These are phyloP conservation scores for Drosophila infuscata DNA, from an alignment of 2,888 invertebrate genomes.

Conservation along the genomic window DNA sequence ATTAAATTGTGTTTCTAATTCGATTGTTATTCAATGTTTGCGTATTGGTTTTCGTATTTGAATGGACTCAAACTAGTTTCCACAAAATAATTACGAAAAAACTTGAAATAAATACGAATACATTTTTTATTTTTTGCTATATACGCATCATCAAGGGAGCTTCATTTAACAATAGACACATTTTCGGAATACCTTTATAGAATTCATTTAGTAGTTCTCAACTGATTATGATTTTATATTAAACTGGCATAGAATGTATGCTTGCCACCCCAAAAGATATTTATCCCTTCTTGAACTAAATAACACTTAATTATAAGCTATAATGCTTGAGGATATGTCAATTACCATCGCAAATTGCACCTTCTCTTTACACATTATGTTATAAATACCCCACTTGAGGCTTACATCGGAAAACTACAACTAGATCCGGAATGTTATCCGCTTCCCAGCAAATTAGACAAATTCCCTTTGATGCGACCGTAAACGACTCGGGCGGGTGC, in stretches of 20 bases:
- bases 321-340: background rate
- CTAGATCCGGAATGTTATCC: constrained; percentile 17
- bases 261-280: background rate
- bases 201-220: background rate
- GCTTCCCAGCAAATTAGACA: constrained; percentile 55
- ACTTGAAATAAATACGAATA: background rate
- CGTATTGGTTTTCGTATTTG: too few relatives aligned
- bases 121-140: background rate
- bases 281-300: background rate
- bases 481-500: constrained; percentile 4
- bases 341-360: background rate
- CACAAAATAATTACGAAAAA: background rate
- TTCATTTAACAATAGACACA: background rate
- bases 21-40: constrained; percentile 6
- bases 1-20: background rate
- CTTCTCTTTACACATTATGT: background rate
- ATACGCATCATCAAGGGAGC: too few relatives aligned
- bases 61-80: background rate
- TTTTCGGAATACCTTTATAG: background rate
- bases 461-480: constrained; percentile 38
- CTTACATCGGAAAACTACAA: constrained; percentile 16
- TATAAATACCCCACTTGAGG: constrained; percentile 25
- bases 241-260: background rate
- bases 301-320: background rate
- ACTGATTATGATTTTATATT: background rate